Conservation (phyloP, 2,888 invertebrate species). For the Chydorus sphaericus region DNA sequence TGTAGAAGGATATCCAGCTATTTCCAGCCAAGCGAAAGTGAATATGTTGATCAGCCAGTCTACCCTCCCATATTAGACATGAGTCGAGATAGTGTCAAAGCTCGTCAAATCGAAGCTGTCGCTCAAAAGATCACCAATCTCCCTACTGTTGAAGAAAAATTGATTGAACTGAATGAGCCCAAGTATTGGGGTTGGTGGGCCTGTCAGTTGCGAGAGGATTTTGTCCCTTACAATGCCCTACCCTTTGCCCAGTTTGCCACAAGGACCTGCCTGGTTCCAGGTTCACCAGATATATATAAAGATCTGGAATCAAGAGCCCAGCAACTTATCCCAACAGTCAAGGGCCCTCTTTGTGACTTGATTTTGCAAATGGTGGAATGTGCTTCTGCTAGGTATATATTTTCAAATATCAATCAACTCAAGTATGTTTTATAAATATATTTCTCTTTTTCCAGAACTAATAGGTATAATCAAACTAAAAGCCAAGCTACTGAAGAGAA, state of each 20-base stretch:
- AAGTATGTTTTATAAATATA: background rate
- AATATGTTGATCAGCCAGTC: slow-evolving; percentile 20
- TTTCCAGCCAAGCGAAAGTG: slow-evolving; percentile 18
- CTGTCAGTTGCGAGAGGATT: slow-evolving; percentile 42
- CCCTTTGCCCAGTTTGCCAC: slow-evolving; percentile 59
- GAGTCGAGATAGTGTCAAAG: slow-evolving; percentile 35
- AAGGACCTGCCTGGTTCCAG: slow-evolving; percentile 50
- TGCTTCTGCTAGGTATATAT: background rate
- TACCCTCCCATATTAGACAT: slow-evolving; percentile 50
- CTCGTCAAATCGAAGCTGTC: slow-evolving; percentile 31
- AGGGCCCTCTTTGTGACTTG: background rate
- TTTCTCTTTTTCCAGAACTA: slow-evolving; percentile 1
- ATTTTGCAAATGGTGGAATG: background rate
- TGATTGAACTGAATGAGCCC: slow-evolving; percentile 67
- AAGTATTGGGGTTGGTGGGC: slow-evolving; percentile 62
- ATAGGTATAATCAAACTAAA: background rate
- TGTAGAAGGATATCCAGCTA: background rate
- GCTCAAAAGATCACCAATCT: slow-evolving; percentile 7
- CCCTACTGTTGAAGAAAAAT: slow-evolving; percentile 49
- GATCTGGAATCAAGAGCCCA: background rate
- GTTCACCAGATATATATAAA: slow-evolving; percentile 38
- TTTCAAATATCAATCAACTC: background rate
- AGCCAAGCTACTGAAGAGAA: background rate
- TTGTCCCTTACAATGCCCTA: slow-evolving; percentile 49
- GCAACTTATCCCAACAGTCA: background rate